Evolutionary conservation across 2,113 vertebrate species (phyloP), one percentile per base, ranked within the genome.

Genomic region (Probosciger aterrimus): DNA sequence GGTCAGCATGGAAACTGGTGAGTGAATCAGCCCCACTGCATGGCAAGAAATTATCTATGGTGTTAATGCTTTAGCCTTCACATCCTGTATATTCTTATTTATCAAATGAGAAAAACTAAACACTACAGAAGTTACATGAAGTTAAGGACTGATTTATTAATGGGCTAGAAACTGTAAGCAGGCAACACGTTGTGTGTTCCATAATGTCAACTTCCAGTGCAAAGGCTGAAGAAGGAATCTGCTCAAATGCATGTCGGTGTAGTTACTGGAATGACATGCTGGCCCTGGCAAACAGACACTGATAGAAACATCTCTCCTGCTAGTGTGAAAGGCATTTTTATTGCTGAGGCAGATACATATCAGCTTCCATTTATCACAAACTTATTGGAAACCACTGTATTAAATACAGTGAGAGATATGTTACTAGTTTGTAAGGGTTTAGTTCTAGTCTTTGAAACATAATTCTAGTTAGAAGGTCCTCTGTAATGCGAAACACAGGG

Each of bases 131-230:
- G 35, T 73, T 52, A 14, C 4, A 6, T 1, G 0, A 67, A 68
- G 33, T 59, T 75, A 46, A 83, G 37, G 37, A 53, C 52, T 75
- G 35, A 15, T 84, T 84, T 82, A 33, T 37, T 47, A 30, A 69
- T 22, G 63, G 30, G 3, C 13, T 47, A 41, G 62, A 84, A 93
- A 37, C 37, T 28, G 18, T 49, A 60, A 83, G 35, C 0, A 0
- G 59, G 15, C 37, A 68, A 27, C 0, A 0, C 0, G 0, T 47
- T 76, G 44, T 2, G 0, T 59, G 15, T 44, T 57, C 31, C 30
- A 25, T 69, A 50, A 25, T 17, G 18, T 30, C 53, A 86, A 7
- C 49, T 73, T 69, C 44, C 47, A 84, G 11, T 43, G 22, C 47
- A 75, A 68, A 7, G 53, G 28, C 35, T 76, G 33, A 88, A 59